Evolutionary conservation across 2,888 invertebrate genomes (phyloP).

Genomic region (Drosophila eohydei): DNA sequence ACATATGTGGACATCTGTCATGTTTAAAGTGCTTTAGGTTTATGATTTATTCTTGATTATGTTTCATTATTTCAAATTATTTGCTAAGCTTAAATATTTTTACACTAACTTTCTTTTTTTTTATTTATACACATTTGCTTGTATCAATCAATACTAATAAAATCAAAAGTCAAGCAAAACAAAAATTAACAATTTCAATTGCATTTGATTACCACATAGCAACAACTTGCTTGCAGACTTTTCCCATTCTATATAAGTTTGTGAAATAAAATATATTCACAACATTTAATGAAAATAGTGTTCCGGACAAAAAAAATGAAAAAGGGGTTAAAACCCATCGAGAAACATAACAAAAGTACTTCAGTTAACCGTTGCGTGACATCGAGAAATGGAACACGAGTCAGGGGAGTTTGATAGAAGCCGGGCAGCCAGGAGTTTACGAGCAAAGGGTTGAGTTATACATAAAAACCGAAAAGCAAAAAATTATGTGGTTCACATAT

Average conservation of each 20-base stretch:
- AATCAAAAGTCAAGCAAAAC: neutral
- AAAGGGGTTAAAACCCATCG: constrained; percentile 17
- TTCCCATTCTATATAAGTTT: constrained; percentile 34
- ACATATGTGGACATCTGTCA: no score
- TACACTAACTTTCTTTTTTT: neutral
- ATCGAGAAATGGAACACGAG: constrained; percentile 1
- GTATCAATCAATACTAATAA: neutral
- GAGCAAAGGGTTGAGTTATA: constrained; percentile 18
- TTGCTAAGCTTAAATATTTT: neutral
- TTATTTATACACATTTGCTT: neutral
- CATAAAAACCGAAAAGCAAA: neutral
- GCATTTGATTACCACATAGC: constrained; percentile 9
- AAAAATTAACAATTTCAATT: constrained; percentile 20
- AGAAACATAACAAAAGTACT: constrained; percentile 24
- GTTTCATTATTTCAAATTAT: no score
- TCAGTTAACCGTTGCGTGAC: constrained; percentile 32
- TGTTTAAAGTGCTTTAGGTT: no score
- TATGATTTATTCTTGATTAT: no score
- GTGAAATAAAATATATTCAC: constrained; percentile 30
- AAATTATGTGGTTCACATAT: constrained; percentile 3
- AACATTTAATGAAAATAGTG: constrained; percentile 35
- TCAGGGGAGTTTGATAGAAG: neutral
- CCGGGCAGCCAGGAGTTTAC: neutral
- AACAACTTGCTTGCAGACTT: constrained; percentile 12
- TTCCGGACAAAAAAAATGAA: neutral